Conservation (phyloP, 2,797 vertebrate genomes). For the Pipistrellus kuhlii region DNA sequence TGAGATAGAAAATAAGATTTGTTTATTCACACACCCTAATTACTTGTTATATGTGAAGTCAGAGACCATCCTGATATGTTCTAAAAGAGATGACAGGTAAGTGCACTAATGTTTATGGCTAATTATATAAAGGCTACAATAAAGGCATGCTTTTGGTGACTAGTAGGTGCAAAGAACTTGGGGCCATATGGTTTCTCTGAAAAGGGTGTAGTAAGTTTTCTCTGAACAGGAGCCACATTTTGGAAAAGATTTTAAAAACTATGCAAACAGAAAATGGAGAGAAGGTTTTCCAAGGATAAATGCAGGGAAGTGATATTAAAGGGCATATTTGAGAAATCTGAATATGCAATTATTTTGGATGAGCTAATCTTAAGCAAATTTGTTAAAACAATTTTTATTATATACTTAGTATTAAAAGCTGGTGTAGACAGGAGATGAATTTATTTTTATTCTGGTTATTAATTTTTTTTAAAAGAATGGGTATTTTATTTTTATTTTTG, state of each 20-base stretch:
- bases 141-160: not conserved
- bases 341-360: not conserved
- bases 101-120: not conserved
- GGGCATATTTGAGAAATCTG: not conserved
- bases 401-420: not conserved
- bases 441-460: slow-evolving; percentile 50
- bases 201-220: not conserved
- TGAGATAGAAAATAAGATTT: slow-evolving; percentile 12
- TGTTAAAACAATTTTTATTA: not conserved
- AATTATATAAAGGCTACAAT: not conserved
- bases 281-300: not conserved
- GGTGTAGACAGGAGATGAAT: not conserved
- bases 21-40: not conserved
- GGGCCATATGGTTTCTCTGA: not conserved
- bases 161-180: not conserved
- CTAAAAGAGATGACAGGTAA: not conserved
- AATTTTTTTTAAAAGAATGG: too few species aligned
- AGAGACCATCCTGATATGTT: not conserved
- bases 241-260: not conserved
- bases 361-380: not conserved
- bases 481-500: too few species aligned
- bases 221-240: not conserved
- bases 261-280: not conserved
- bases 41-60: not conserved
- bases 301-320: not conserved